Base-by-base conservation (phyloP, 2,797 vertebrate genomes). In the Falco concolor region DNA sequence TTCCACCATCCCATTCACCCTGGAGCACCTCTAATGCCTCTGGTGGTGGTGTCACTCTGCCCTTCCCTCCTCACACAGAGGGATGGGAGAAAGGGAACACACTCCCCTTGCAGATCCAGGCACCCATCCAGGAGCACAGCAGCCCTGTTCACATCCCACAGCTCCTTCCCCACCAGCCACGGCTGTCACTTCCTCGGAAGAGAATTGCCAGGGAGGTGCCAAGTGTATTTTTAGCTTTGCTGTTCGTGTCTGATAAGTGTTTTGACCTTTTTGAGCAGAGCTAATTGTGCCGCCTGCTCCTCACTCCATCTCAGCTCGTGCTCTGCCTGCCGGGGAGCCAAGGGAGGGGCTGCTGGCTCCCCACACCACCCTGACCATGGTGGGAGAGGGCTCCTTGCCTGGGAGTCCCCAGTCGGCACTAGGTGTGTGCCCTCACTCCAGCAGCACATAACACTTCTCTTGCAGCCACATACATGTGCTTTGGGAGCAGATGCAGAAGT, bases 211-310 rank as follows among this genome's bases (percentile, higher is more conserved):
- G 95, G 95, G 96, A 95, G 95, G 93, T 95, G 95, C 95, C 4
- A 89, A 76, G 82, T 80, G 82, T 97, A 97, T 96, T 96, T 97
- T 96, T 96, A 97, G 94, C 96, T 57, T 82, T 89, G 91, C 84
- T 2, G 30, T 64, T 97, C 76, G 0, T 87, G 95, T 89, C 94
- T 92, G 91, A 88, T 93, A 96, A 97, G 96, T 96, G 95, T 95
- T 96, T 96, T 96, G 94, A 97, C 96, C 96, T 97, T 96, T 96
- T 85, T 89, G 92, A 95, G 91, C 92, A 94, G 91, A 96, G 91
- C 82, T 94, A 96, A 95, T 96, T 78, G 69, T 18, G 65, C 79
- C 5, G 84, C 93, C 94, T 96, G 87, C 91, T 92, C 86, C 81
- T 95, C 73, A 27, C 56, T 92, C 78, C 57, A 15, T 49, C 95